Base-by-base conservation (phyloP, 2,888 invertebrate species). In the Drosophila leonis region DNA sequence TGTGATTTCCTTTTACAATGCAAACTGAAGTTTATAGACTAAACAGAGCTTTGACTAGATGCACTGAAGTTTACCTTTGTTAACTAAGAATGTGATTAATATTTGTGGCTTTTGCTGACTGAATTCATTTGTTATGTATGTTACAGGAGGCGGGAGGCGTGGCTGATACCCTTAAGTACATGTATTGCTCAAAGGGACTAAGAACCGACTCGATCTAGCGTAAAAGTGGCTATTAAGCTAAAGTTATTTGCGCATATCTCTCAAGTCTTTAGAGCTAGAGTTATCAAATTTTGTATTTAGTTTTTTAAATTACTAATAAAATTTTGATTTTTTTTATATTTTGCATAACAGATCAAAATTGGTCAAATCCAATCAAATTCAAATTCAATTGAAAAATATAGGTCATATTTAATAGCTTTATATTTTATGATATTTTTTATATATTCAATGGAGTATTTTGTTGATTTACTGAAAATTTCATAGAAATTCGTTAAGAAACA, bases 1-100 rank as follows among this genome's bases (percentile, higher is more conserved):
- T 69, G 59, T 52, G 49, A 63, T 65, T 67, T 44, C 57, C 46
- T n/a, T 33, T 18, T 41, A 70, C 64, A 24, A 37, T 52, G 52
- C 33, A 33, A 33, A 13, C 49, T 31, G 12, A 49, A 52, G 35
- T 52, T 13, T 52, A 35, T 24, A 35, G 35, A 35, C 10, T 20
- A 33, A 33, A 20, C 20, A 5, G 62, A 7, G 35, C 61, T 18
- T 67, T 18, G 54, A 39, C 18, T 18, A 4, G 24, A 4, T 37
- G 31, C n/a, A 44, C 24, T 29, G 39, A 3, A n/a, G 27, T 5
- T 51, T 33, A 13, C 10, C n/a, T n/a, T 29, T 48, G 29, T 48
- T 48, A 5, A 9, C n/a, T 29, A 1, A n/a, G n/a, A 29, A 48
- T 48, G 29, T 48, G n/a, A 48, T 48, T 48, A 29, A 10, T 10